Base-by-base conservation (phyloP, 2,113 vertebrate species). In the Daphoenositta chrysoptera region DNA sequence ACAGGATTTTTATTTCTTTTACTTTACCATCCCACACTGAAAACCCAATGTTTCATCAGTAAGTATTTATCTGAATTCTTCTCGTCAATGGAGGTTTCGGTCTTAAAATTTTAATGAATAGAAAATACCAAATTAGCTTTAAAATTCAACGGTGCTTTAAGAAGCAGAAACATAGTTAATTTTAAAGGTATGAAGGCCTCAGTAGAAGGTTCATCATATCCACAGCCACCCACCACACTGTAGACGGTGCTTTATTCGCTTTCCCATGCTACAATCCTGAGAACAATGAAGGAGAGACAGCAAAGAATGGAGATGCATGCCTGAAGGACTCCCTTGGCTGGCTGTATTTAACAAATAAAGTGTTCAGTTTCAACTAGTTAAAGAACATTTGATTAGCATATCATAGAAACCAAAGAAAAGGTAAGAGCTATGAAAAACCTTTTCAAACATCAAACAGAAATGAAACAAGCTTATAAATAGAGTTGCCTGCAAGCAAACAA, bases 381-480 rank as follows among this genome's bases (percentile, higher is more conserved):
- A 79, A 57, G 65, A 82, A 84, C 26, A 42, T 57, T 54, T 81
- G 50, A 83, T 84, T 93, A 89, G 48, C 76, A 44, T 75, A 78
- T 51, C 72, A 66, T 19, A 90, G 79, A 92, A 96, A 71, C 57
- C 37, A 85, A 89, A 96, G n/a, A 71, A 92, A 82, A 94, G 57
- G 89, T 92, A 89, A 82, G 48, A 91, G 42, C 80, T 87, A 91
- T 11, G 87, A 87, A 91, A 92, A 95, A 84, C 28, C 69, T 92
- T 92, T 82, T 73, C 64, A 91, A 94, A 91, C 87, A 89, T 79
- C 83, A 93, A 96, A 90, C 16, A 95, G 76, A 89, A 93, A 93
- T 63, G 42, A 87, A 96, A 77, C 54, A 81, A 89, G 56, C 61
- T 89, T 94, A 91, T 93, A 96, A 93, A 95, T 10, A 81, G 64